Conservation (phyloP, 1,140 invertebrate species). For the Procambarus clarkii region DNA sequence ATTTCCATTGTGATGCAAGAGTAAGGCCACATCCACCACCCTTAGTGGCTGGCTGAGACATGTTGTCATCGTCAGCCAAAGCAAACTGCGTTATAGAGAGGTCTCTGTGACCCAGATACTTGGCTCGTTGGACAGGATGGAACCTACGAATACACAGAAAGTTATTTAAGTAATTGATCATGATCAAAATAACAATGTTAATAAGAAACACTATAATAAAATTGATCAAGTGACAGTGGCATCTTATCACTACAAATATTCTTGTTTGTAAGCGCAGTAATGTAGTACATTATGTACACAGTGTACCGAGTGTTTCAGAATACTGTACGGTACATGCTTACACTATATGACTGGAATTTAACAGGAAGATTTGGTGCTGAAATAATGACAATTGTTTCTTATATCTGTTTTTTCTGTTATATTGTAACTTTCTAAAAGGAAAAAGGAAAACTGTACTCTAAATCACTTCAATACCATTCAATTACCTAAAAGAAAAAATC, state of each 20-base stretch:
- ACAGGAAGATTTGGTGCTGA: too few relatives aligned
- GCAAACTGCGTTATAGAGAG: constrained; percentile 91
- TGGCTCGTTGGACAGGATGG: constrained; percentile 71
- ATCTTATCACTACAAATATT: background rate
- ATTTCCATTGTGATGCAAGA: constrained; percentile 93
- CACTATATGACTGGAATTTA: too few relatives aligned
- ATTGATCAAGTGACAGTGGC: background rate
- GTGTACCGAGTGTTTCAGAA: too few relatives aligned
- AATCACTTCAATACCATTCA: too few relatives aligned
- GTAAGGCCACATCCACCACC: constrained; percentile 83
- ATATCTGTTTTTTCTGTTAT: too few relatives aligned
- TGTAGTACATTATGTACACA: too few relatives aligned
- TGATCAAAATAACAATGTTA: background rate
- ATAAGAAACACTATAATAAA: background rate
- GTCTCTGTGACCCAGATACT: constrained; percentile 76
- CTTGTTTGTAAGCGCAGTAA: background rate
- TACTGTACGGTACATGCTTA: too few relatives aligned
- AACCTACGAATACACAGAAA: constrained; percentile 46
- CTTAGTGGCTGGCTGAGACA: constrained; percentile 87
- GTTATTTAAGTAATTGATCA: background rate
- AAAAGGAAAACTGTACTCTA: too few relatives aligned
- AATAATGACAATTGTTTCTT: too few relatives aligned
- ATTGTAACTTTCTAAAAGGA: too few relatives aligned
- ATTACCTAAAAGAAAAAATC: too few relatives aligned
- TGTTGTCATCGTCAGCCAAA: constrained; percentile 94